phyloP scores from a whole-genome alignment of 2,888 invertebrate genomes.

The Nemoura dubitans region DNA sequence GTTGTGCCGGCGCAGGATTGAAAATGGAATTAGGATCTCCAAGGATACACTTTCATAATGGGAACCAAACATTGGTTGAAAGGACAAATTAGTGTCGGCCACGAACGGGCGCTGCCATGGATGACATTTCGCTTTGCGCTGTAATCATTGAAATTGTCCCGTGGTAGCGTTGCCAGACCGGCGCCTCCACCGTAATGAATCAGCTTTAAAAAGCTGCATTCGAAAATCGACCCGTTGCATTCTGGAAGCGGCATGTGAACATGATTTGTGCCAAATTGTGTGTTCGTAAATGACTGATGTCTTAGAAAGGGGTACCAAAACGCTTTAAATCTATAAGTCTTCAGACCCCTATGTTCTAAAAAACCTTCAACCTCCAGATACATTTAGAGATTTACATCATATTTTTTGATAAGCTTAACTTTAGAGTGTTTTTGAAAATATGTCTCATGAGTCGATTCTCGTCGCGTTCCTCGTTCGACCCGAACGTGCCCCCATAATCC shows the following conservation, averaged over 20 bases:
- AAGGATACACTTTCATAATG: constrained; percentile 7
- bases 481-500: not conserved
- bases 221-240: too few species aligned
- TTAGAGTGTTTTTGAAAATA: not conserved
- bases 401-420: not conserved
- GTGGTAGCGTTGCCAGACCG: not conserved
- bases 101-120: not conserved
- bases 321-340: too few species aligned
- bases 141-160: not conserved
- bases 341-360: not conserved
- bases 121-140: not conserved
- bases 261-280: too few species aligned
- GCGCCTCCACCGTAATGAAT: not conserved
- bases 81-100: not conserved
- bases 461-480: not conserved
- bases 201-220: not conserved
- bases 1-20: not conserved
- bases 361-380: not conserved
- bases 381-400: not conserved
- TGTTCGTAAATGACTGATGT: too few species aligned
- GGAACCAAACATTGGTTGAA: not conserved
- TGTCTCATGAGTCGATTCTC: not conserved
- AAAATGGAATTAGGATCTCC: not conserved
- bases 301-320: too few species aligned
- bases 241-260: too few species aligned